phyloP scores from a whole-genome alignment of 2,113 vertebrate genomes.

The Pavo muticus region DNA sequence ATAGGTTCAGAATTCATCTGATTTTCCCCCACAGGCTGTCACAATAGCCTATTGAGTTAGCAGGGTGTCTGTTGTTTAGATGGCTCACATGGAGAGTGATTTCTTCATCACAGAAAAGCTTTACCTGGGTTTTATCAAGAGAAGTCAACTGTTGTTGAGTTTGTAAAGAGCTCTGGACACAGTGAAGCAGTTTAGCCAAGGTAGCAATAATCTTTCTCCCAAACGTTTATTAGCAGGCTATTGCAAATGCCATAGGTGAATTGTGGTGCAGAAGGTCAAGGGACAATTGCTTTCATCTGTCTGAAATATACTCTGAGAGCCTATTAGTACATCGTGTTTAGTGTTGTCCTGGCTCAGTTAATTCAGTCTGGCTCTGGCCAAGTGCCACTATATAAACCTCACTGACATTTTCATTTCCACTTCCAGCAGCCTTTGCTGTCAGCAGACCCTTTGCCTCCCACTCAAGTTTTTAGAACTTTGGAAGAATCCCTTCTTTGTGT shows the following conservation, averaged over 20 bases:
- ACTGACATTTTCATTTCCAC: not conserved
- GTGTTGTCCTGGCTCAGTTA: not conserved
- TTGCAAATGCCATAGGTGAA: not conserved
- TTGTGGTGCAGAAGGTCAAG: not conserved
- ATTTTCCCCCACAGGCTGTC: not conserved
- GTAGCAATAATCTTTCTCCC: not conserved
- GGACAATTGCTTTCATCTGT: not conserved
- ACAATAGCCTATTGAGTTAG: not conserved
- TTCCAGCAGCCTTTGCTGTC: constrained; percentile 9
- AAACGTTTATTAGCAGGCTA: not conserved
- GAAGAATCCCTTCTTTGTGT: not conserved
- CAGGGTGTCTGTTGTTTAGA: not conserved
- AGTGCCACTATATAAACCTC: not conserved
- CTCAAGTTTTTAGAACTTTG: not conserved
- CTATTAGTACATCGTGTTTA: not conserved
- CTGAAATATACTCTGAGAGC: constrained; percentile 8
- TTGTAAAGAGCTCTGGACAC: not conserved
- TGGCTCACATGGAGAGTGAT: not conserved
- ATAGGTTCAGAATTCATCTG: not conserved
- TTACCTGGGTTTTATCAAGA: not conserved
- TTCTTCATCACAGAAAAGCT: not conserved
- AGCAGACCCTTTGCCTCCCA: not conserved
- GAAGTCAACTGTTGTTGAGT: not conserved
- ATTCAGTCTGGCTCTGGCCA: not conserved
- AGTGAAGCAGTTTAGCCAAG: not conserved